Evolutionary conservation across 2,797 vertebrate species (phyloP).

Genomic region (Poecilia wingei): DNA sequence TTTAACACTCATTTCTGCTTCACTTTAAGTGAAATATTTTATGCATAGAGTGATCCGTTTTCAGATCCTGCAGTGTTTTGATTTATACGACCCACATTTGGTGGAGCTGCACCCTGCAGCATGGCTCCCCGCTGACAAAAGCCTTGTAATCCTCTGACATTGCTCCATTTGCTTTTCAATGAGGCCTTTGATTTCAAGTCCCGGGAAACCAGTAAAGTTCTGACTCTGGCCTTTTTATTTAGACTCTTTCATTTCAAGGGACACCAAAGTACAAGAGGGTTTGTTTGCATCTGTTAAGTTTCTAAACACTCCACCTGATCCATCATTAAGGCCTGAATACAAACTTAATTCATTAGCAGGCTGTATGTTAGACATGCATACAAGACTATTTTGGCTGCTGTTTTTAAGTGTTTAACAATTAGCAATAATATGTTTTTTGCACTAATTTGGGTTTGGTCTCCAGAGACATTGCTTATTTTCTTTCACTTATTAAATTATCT

Average conservation of each 20-base stretch:
- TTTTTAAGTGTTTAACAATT: neutral
- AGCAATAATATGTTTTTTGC: neutral
- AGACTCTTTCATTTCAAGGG: slow-evolving; percentile 56
- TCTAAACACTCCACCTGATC: slow-evolving; percentile 26
- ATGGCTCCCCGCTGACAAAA: slow-evolving; percentile 71
- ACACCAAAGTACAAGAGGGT: slow-evolving; percentile 49
- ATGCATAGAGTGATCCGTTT: neutral
- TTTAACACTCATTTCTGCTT: neutral
- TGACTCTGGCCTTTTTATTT: slow-evolving; percentile 63
- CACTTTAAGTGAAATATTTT: neutral
- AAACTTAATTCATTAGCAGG: slow-evolving; percentile 20
- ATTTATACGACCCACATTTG: slow-evolving; percentile 11
- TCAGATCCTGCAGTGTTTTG: slow-evolving; percentile 11
- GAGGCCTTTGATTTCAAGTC: slow-evolving; percentile 81
- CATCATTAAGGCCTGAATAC: slow-evolving; percentile 31
- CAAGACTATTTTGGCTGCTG: neutral
- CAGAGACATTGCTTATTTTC: neutral
- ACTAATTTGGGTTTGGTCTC: neutral
- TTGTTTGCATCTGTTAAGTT: slow-evolving; percentile 71
- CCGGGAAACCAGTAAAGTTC: slow-evolving; percentile 81
- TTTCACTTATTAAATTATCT: neutral
- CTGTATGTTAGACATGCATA: neutral
- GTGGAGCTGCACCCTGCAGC: slow-evolving; percentile 56
- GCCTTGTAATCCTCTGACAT: slow-evolving; percentile 85
- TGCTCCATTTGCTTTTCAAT: slow-evolving; percentile 84